Conservation (phyloP, 1,140 invertebrate species). For the Lepidurus apus region DNA sequence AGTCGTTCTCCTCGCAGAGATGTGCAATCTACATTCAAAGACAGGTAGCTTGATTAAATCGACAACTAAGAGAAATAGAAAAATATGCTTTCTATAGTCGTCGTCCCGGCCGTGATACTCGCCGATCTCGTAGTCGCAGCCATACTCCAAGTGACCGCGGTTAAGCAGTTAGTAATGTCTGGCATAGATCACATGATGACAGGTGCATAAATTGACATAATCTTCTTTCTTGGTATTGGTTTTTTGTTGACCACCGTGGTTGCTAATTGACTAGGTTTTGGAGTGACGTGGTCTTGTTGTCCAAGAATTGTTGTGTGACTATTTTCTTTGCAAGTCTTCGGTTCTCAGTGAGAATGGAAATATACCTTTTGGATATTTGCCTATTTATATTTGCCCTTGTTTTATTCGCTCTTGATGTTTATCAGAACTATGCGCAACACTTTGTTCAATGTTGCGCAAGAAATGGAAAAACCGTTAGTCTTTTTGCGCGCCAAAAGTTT, state of each 20-base stretch:
- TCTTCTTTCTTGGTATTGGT: not conserved
- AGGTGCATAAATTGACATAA: not conserved
- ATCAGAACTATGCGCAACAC: not conserved
- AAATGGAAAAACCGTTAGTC: not conserved
- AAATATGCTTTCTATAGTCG: not conserved
- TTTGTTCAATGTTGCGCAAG: no score
- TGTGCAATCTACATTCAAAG: not conserved
- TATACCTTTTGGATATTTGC: not conserved
- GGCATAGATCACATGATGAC: not conserved
- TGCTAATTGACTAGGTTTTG: not conserved
- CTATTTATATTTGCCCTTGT: not conserved
- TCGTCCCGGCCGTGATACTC: not conserved
- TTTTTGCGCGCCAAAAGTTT: not conserved
- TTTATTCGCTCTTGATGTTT: not conserved
- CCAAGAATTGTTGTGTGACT: not conserved
- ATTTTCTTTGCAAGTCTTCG: not conserved
- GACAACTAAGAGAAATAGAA: not conserved
- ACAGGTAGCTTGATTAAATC: not conserved
- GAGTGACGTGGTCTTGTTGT: not conserved
- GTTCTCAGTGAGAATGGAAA: not conserved
- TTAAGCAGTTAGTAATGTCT: not conserved
- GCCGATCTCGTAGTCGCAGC: not conserved
- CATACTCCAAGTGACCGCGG: not conserved
- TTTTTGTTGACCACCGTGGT: not conserved
- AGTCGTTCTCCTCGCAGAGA: slow-evolving; percentile 13